Percentiles rank a stretch among this genome's conserved stretches.
Conservation (phyloP, 2,113 vertebrate species). For the Pollachius pollachius region DNA sequence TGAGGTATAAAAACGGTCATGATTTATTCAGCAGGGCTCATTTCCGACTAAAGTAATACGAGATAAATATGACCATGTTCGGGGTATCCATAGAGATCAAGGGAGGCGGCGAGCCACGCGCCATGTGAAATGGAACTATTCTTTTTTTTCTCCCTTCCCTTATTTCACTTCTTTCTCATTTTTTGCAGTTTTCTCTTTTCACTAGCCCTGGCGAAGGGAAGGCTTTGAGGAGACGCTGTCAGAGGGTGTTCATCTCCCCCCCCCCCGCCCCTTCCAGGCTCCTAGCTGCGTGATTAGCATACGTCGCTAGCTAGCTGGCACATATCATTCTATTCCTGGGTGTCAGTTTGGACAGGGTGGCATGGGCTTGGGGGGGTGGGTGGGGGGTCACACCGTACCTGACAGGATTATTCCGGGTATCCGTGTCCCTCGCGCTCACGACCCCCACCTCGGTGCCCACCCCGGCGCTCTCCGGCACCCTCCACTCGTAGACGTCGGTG, state of each 20-base stretch:
- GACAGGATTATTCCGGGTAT: slow-evolving; percentile 73
- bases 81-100: slow-evolving; percentile 65
- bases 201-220: slow-evolving; percentile 35
- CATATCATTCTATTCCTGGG: slow-evolving; percentile 6
- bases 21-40: slow-evolving; percentile 76
- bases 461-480: slow-evolving; percentile 74
- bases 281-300: too few species aligned
- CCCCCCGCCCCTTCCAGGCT: not conserved
- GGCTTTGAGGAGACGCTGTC: slow-evolving; percentile 18
- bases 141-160: slow-evolving; percentile 39
- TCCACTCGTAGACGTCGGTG: slow-evolving; percentile 74
- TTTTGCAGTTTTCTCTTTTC: too few species aligned
- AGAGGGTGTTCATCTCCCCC: slow-evolving; percentile 18
- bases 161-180: too few species aligned
- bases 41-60: slow-evolving; percentile 72
- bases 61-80: slow-evolving; percentile 74
- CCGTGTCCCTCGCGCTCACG: slow-evolving; percentile 83
- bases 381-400: slow-evolving; percentile 65
- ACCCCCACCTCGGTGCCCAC: slow-evolving; percentile 74
- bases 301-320: too few species aligned
- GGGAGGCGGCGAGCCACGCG: slow-evolving; percentile 60
- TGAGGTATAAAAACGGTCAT: slow-evolving; percentile 60
- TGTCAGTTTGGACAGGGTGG: not conserved
- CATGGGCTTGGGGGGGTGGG: too few species aligned
- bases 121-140: slow-evolving; percentile 70